A percentile compares a stretch with the other conserved stretches of the same genome.
Evolutionary conservation across 2,797 vertebrate species (phyloP).

Genomic region (Hoplostethus atlanticus): DNA sequence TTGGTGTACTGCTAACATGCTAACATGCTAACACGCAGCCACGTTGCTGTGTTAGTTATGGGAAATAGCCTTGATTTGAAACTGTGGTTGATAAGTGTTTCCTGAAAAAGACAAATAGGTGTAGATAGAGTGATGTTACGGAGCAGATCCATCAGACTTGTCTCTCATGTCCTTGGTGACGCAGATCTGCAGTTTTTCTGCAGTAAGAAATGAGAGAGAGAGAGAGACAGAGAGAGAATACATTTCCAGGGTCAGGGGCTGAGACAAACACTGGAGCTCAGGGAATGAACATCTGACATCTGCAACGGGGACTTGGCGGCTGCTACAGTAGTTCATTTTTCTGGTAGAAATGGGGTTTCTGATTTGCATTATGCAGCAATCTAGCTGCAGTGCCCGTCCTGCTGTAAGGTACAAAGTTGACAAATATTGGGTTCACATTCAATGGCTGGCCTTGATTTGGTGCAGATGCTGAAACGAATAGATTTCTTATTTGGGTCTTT

Average conservation of each 20-base stretch:
- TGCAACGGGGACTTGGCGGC: constrained; percentile 54
- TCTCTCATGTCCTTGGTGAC: constrained; percentile 74
- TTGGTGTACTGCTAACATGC: not conserved
- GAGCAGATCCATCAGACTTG: constrained; percentile 60
- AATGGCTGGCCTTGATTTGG: constrained; percentile 10
- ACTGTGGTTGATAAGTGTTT: not conserved
- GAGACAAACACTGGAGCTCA: constrained; percentile 58
- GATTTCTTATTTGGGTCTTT: constrained; percentile 33
- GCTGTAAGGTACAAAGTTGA: constrained; percentile 49
- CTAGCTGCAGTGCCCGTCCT: constrained; percentile 45
- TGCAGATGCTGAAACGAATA: constrained; percentile 5
- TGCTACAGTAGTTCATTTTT: constrained; percentile 44
- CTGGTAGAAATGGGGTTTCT: constrained; percentile 46
- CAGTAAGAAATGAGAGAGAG: constrained; percentile 50
- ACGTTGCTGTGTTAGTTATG: not conserved
- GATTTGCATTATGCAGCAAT: constrained; percentile 64
- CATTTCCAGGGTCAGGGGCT: constrained; percentile 65
- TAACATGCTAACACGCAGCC: constrained; percentile 15
- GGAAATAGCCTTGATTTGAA: not conserved
- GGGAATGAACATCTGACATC: constrained; percentile 53
- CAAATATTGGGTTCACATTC: constrained; percentile 26
- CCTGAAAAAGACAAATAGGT: not conserved
- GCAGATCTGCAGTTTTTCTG: constrained; percentile 72
- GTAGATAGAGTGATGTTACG: constrained; percentile 21
- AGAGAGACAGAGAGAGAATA: constrained; percentile 27